Base-by-base conservation (phyloP, 2,797 vertebrate species). In the Danionella dracula region DNA sequence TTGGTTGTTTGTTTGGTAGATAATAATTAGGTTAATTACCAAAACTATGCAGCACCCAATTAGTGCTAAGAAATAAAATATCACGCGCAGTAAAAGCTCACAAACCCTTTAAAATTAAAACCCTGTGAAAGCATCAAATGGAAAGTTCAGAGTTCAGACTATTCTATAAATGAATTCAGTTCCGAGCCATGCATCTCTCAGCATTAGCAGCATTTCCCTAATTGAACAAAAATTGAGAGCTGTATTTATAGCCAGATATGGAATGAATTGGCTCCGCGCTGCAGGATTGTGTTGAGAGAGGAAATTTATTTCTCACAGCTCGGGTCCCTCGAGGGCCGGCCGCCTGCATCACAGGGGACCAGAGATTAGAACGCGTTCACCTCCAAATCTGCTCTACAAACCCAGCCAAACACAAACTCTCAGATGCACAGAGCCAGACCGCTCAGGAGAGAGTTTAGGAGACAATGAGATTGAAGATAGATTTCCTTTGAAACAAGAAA, bases 291-390 rank as follows among this genome's bases (percentile, higher is more conserved):
- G 20, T 61, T 48, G 55, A 75, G 73, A 5, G 17, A 20, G 16
- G 27, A 58, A 66, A 65, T 29, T 35, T 8, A 60, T 68, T 71
- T 71, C 45, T 16, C 40, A 58, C 20, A 37, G 58, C 45, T 29
- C 19, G 17, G 53, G 21, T 29, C 15, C n/a, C 10, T 32, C n/a
- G 31, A 49, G 19, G 11, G 34, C 41, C 5, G 17, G 17, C 7
- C 46, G 27, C 46, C 48, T 35, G 21, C 8, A 13, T 41, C 57
- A 42, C 48, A 13, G 40, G 38, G 40, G 11, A 29, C 8, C 61
- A 4, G 27, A 44, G 21, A 15, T 5, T 32, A 23, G 45, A 27
- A 70, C 9, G 32, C 63, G 11, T 53, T 71, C 50, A 32, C 21
- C 19, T 41, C 4, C 5, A 53, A 66, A 17, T 40, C 27, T 42